These are phyloP conservation scores for Papilio glaucus DNA, from an alignment of 1,140 invertebrate genomes.

Conservation along the genomic window DNA sequence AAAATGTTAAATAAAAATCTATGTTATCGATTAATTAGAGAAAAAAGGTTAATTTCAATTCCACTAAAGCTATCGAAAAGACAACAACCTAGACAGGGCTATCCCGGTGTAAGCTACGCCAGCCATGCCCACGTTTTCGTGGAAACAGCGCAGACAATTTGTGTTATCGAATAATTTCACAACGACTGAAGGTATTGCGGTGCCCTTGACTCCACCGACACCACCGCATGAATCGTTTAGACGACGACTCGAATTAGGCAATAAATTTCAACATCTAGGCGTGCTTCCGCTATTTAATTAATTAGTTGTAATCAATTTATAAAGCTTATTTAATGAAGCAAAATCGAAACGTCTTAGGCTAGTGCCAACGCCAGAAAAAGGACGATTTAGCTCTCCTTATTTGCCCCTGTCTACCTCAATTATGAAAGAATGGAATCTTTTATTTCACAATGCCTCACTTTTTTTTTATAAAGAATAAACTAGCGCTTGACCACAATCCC, in stretches of 20 bases:
- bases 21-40: too few species aligned
- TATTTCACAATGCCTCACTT: too few species aligned
- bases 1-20: too few species aligned
- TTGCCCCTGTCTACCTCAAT: too few species aligned
- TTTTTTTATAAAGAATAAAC: too few species aligned
- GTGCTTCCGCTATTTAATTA: slow-evolving; percentile 13
- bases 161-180: slow-evolving; percentile 34
- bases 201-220: not conserved
- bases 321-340: too few species aligned
- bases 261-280: slow-evolving; percentile 15
- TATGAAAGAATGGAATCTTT: too few species aligned
- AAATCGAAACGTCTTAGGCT: too few species aligned
- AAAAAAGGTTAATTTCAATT: too few species aligned
- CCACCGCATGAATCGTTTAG: slow-evolving; percentile 22
- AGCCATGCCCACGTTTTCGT: slow-evolving; percentile 51
- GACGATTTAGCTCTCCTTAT: too few species aligned
- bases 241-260: not conserved
- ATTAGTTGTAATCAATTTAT: slow-evolving; percentile 10
- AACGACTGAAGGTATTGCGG: slow-evolving; percentile 31
- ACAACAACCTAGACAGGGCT: not conserved
- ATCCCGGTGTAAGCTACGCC: slow-evolving; percentile 36
- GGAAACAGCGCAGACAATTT: slow-evolving; percentile 33
- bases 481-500: too few species aligned
- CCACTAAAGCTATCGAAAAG: not conserved
- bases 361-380: too few species aligned